These are phyloP conservation scores for Tursiops truncatus DNA, from an alignment of 2,113 vertebrate species.

Conservation along the genomic window DNA sequence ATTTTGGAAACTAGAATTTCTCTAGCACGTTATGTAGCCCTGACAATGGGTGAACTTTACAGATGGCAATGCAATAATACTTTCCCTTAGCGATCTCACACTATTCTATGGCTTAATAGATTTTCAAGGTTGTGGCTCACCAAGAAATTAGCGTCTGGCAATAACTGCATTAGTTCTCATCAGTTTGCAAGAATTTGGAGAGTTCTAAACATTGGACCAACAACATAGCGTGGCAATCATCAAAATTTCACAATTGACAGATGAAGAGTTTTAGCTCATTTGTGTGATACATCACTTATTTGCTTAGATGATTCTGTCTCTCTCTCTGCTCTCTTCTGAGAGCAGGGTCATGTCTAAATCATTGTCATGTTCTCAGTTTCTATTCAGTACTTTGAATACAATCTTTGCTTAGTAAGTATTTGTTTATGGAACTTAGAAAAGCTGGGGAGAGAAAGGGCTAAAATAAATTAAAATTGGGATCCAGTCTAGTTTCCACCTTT, in stretches of 20 bases:
- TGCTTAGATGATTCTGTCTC: neutral
- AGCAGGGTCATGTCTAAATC: neutral
- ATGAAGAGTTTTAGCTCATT: neutral
- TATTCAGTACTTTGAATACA: neutral
- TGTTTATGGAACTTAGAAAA: neutral
- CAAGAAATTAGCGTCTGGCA: neutral
- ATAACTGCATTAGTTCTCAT: neutral
- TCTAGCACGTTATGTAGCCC: neutral
- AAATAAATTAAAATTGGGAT: neutral
- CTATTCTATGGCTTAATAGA: neutral
- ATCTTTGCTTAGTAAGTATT: neutral
- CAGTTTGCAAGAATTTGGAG: neutral
- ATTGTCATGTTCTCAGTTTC: neutral
- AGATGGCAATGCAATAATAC: neutral
- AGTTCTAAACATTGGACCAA: neutral
- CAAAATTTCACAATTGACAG: neutral
- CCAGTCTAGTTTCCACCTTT: neutral
- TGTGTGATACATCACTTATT: neutral
- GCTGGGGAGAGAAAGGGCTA: neutral
- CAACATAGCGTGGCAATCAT: neutral
- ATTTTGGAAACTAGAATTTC: neutral
- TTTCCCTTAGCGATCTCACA: neutral
- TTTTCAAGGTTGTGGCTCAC: neutral
- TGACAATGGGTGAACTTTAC: neutral
- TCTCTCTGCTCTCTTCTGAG: neutral